phyloP scores from a whole-genome alignment of 2,888 invertebrate genomes.

The Atethmia centrago region DNA sequence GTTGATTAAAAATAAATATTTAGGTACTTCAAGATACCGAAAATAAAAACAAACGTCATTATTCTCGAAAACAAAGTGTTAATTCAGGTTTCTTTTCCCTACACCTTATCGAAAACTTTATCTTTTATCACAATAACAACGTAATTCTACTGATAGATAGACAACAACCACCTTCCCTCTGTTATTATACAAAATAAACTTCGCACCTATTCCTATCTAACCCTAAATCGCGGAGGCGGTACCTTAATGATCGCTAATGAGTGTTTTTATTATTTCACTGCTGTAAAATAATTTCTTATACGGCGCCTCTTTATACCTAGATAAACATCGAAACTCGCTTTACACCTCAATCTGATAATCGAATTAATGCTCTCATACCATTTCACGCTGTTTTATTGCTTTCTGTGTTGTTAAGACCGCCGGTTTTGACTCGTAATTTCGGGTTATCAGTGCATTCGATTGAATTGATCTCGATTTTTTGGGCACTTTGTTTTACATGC shows the following conservation, averaged over 20 bases:
- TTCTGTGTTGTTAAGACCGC: conserved; percentile 86
- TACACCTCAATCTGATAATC: conserved; percentile 90
- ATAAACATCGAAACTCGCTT: conserved; percentile 91
- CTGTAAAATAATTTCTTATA: conserved; percentile 90
- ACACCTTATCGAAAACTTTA: conserved; percentile 36
- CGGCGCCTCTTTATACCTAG: conserved; percentile 89
- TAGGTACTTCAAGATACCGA: background rate
- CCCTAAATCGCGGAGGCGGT: conserved; percentile 87
- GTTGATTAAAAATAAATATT: conserved; percentile 5
- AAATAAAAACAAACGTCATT: conserved; percentile 29
- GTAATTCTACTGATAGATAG: conserved; percentile 74
- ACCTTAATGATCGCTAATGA: conserved; percentile 90
- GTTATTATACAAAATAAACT: conserved; percentile 85
- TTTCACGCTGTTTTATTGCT: conserved; percentile 90
- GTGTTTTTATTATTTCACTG: conserved; percentile 90
- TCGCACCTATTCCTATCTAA: conserved; percentile 85
- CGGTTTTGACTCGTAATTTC: conserved; percentile 86
- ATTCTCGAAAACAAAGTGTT: conserved; percentile 47
- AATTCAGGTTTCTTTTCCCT: conserved; percentile 32
- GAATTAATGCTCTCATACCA: conserved; percentile 89
- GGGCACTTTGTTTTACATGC: conserved; percentile 62
- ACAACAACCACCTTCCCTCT: conserved; percentile 72
- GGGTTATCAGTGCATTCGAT: conserved; percentile 87
- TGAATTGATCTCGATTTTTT: conserved; percentile 85
- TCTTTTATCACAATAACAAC: conserved; percentile 48